phyloP scores from a whole-genome alignment of 35 echinoderm and acorn worm genomes.

The Ophiothrix spiculata region DNA sequence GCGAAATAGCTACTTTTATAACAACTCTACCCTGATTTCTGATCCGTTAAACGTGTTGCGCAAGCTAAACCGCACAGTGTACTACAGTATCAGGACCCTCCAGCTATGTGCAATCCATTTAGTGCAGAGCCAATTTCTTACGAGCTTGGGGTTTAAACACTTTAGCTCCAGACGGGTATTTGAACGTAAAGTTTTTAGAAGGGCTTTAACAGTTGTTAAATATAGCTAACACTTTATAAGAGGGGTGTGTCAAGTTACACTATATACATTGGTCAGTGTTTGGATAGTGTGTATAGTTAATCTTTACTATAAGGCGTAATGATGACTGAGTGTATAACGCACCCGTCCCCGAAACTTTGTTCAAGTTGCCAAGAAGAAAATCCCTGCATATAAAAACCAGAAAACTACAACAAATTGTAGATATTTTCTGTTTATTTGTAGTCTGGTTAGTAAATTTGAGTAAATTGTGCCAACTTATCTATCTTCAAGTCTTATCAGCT shows the following conservation, averaged over 20 bases:
- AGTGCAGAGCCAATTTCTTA: not conserved
- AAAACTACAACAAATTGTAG: too few species aligned
- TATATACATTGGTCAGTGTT: not conserved
- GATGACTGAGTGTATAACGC: too few species aligned
- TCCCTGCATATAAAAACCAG: too few species aligned
- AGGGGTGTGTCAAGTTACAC: not conserved
- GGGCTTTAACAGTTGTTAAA: constrained; percentile 1
- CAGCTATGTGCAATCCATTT: not conserved
- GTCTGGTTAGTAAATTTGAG: too few species aligned
- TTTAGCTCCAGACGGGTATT: not conserved
- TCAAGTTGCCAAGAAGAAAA: too few species aligned
- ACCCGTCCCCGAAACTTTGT: too few species aligned
- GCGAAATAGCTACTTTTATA: constrained; percentile 5
- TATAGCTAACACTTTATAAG: not conserved
- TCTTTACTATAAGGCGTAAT: too few species aligned
- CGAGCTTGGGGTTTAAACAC: not conserved
- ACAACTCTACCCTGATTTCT: not conserved
- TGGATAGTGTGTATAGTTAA: too few species aligned
- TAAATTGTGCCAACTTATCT: too few species aligned
- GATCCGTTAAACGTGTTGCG: constrained; percentile 3
- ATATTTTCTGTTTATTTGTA: too few species aligned
- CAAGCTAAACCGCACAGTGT: not conserved
- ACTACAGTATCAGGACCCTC: not conserved
- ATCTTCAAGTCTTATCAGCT: too few species aligned
- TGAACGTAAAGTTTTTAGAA: not conserved